A percentile compares a stretch with the other conserved stretches of the same genome.
These are phyloP conservation scores for Lepidochrysops patricia DNA, from an alignment of 2,888 invertebrate species.

Conservation along the genomic window DNA sequence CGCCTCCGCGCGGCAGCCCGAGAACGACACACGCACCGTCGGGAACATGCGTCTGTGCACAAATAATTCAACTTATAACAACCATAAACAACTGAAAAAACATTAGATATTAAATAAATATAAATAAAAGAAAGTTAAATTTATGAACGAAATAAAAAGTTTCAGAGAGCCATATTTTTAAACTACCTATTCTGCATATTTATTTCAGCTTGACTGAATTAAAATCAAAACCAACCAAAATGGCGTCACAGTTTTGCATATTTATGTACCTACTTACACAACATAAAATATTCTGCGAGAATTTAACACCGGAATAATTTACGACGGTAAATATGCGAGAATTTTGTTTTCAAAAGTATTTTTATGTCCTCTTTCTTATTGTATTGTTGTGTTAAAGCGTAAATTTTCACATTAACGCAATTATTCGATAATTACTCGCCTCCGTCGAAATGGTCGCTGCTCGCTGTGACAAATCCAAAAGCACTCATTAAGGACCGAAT, in stretches of 20 bases:
- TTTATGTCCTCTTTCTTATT: constrained; percentile 46
- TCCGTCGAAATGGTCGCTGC: constrained; percentile 49
- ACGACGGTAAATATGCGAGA: constrained; percentile 7
- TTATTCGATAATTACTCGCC: constrained; percentile 69
- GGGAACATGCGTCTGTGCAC: constrained; percentile 97
- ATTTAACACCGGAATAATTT: constrained; percentile 13
- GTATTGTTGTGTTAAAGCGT: constrained; percentile 69
- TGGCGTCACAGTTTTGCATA: constrained; percentile 3
- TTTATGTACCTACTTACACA: neutral
- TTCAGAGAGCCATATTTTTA: neutral
- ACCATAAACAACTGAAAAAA: no score
- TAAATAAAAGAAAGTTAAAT: neutral
- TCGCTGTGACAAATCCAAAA: constrained; percentile 14
- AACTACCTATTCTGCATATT: neutral
- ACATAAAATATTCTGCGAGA: constrained; percentile 4
- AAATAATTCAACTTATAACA: no score
- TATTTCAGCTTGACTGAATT: neutral
- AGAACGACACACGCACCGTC: constrained; percentile 94
- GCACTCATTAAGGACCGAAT: constrained; percentile 1
- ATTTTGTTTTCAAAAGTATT: constrained; percentile 15
- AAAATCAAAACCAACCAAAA: constrained; percentile 7
- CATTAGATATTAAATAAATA: no score
- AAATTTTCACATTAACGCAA: constrained; percentile 69
- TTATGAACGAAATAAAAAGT: neutral
- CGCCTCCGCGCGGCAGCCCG: constrained; percentile 86